These are phyloP conservation scores for Lampropteryx suffumata DNA, from an alignment of 2,888 invertebrate genomes.

Conservation along the genomic window DNA sequence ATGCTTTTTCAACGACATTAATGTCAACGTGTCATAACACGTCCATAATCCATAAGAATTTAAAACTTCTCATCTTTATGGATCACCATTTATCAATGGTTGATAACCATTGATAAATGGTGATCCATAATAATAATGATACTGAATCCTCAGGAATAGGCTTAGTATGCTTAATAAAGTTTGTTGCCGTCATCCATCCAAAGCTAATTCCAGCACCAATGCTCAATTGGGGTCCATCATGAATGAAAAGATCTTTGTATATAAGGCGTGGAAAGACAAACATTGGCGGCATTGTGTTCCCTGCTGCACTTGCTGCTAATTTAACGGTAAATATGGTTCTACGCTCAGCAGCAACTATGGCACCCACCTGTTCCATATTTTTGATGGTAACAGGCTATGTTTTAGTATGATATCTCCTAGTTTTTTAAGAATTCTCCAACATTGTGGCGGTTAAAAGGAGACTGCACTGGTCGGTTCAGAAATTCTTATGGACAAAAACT, in stretches of 20 bases:
- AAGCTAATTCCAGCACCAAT: background rate
- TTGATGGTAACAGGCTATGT: no score
- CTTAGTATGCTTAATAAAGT: conserved; percentile 11
- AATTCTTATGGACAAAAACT: background rate
- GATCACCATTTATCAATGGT: conserved; percentile 14
- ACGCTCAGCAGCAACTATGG: background rate
- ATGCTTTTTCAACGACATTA: conserved; percentile 12
- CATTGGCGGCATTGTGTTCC: background rate
- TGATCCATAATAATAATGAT: conserved; percentile 10
- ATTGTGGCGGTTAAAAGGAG: background rate
- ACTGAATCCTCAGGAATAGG: conserved; percentile 3
- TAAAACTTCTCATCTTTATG: no score
- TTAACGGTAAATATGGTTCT: background rate
- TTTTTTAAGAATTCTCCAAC: background rate
- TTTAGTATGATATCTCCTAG: background rate
- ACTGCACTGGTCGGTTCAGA: background rate
- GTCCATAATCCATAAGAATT: no score
- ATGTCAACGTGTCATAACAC: conserved; percentile 13
- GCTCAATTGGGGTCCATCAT: background rate
- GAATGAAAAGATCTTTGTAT: background rate
- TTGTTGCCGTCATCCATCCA: conserved; percentile 3
- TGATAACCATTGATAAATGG: no score
- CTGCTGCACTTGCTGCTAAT: background rate
- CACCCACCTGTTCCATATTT: background rate
- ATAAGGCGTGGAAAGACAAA: background rate